Conservation (phyloP, 2,888 invertebrate genomes). For the Vesta saturnalis region DNA sequence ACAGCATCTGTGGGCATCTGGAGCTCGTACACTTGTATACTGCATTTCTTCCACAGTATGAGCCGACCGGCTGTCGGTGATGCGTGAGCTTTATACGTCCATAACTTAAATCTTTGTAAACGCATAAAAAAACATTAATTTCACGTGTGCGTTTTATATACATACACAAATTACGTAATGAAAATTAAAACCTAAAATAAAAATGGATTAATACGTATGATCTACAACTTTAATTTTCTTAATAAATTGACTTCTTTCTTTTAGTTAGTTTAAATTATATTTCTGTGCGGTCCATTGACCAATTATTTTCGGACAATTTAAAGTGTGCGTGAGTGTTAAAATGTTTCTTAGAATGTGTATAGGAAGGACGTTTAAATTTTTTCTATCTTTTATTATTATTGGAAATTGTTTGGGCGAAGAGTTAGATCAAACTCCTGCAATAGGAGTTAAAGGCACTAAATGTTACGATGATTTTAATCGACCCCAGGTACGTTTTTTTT, state of each 20-base stretch:
- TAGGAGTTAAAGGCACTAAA: constrained; percentile 57
- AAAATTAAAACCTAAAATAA: constrained; percentile 2
- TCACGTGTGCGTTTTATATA: constrained; percentile 12
- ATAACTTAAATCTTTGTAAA: constrained; percentile 6
- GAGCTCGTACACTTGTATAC: constrained; percentile 44
- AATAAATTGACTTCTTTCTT: too few relatives aligned
- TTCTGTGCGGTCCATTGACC: neutral
- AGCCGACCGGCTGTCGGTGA: constrained; percentile 37
- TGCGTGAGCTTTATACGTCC: constrained; percentile 27
- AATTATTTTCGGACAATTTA: neutral
- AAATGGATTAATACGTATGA: constrained; percentile 21
- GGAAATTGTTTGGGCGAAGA: constrained; percentile 28
- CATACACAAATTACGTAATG: constrained; percentile 10
- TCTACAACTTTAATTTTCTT: too few relatives aligned
- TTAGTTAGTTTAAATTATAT: too few relatives aligned
- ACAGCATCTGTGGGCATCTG: constrained; percentile 50
- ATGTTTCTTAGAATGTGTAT: constrained; percentile 22
- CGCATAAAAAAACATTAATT: constrained; percentile 22
- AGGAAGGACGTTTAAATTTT: constrained; percentile 24
- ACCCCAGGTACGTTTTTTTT: constrained; percentile 63
- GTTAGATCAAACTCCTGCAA: constrained; percentile 54
- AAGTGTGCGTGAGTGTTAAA: neutral
- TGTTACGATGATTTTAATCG: constrained; percentile 67
- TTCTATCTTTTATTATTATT: constrained; percentile 17
- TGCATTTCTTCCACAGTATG: constrained; percentile 41